Evolutionary conservation across 2,888 invertebrate species (phyloP).

Genomic region (Drosophila percnosoma): DNA sequence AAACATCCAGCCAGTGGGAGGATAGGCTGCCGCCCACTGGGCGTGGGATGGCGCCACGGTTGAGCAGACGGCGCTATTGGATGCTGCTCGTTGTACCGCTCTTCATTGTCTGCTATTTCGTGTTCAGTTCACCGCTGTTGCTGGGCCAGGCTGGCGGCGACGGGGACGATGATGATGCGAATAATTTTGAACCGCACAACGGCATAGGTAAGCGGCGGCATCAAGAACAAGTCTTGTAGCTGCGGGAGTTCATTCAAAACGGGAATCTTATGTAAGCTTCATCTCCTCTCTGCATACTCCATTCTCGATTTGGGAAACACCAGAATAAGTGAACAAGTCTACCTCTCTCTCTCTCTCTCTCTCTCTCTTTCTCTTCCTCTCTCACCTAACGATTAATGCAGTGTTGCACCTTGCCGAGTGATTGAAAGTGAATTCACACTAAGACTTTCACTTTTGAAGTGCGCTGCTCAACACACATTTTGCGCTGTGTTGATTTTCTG

Average conservation of each 20-base stretch:
- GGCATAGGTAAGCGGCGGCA: conserved; percentile 58
- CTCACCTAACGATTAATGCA: conserved; percentile 11
- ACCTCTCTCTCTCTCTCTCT: too few relatives aligned
- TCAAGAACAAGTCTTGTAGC: neutral
- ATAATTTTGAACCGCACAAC: conserved; percentile 37
- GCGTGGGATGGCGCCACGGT: conserved; percentile 23
- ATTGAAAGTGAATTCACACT: conserved; percentile 27
- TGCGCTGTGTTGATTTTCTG: conserved; percentile 12
- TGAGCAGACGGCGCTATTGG: conserved; percentile 45
- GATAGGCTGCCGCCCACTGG: conserved; percentile 4
- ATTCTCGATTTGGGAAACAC: neutral
- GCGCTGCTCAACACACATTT: conserved; percentile 8
- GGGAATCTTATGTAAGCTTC: conserved; percentile 30
- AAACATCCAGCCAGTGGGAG: neutral
- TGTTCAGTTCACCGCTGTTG: conserved; percentile 42
- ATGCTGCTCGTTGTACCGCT: conserved; percentile 22
- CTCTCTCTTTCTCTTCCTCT: neutral
- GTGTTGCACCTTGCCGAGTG: conserved; percentile 20
- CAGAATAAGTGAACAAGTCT: conserved; percentile 6
- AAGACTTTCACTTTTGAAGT: conserved; percentile 39
- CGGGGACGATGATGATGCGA: conserved; percentile 21
- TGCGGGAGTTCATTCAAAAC: neutral
- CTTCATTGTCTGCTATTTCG: conserved; percentile 47
- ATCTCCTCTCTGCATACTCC: neutral
- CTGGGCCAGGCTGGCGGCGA: conserved; percentile 37